These are phyloP conservation scores for Brachypalpus laphriformis DNA, from an alignment of 2,888 invertebrate species.

Conservation along the genomic window DNA sequence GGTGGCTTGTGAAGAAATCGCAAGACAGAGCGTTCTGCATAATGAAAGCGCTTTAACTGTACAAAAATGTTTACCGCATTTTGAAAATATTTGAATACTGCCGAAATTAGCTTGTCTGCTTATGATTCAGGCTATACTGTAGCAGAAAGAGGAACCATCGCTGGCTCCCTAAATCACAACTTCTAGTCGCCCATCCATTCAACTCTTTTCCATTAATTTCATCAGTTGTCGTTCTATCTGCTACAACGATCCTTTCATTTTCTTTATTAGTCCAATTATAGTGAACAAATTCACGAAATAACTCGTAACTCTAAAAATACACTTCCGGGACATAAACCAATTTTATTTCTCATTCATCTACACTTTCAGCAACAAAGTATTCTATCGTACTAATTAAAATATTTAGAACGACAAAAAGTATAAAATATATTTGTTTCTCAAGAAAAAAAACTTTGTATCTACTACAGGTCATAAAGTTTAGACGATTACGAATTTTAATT, in stretches of 20 bases:
- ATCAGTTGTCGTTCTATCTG: no score
- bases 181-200: no score
- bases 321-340: conserved; percentile 1
- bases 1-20: no score
- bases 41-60: no score
- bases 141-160: no score
- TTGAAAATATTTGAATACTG: no score
- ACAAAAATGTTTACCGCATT: no score
- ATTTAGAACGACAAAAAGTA: background rate
- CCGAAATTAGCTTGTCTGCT: no score
- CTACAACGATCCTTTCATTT: background rate
- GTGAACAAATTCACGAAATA: background rate
- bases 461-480: conserved; percentile 44
- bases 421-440: background rate
- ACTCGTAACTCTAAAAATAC: conserved; percentile 18
- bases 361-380: conserved; percentile 8
- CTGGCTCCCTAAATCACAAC: no score
- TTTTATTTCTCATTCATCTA: background rate
- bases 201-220: no score
- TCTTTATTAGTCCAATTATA: background rate
- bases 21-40: no score
- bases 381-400: background rate
- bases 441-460: conserved; percentile 10
- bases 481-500: conserved; percentile 34
- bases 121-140: no score